phyloP scores from a whole-genome alignment of 2,888 invertebrate genomes.

The Andricus quercusramuli region DNA sequence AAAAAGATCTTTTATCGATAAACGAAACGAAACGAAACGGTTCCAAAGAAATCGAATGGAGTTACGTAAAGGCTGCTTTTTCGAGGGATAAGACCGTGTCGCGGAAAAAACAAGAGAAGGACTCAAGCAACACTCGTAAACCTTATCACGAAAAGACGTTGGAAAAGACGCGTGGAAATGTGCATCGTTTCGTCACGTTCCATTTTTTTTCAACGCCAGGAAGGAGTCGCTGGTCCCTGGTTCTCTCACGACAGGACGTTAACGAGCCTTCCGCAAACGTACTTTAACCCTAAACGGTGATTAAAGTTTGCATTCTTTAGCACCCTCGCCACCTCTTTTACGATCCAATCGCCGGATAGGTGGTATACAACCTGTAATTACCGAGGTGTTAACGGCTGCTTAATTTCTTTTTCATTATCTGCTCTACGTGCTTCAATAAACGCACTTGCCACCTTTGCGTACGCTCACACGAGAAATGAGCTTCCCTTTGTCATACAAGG shows the following conservation, averaged over 20 bases:
- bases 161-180: conserved; percentile 63
- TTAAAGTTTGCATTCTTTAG: conserved; percentile 40
- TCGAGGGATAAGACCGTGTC: conserved; percentile 56
- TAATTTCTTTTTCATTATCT: conserved; percentile 40
- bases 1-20: conserved; percentile 45
- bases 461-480: conserved; percentile 19
- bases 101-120: conserved; percentile 49
- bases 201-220: conserved; percentile 50
- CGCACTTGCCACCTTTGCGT: not conserved
- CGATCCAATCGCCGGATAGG: conserved; percentile 29
- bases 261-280: conserved; percentile 49
- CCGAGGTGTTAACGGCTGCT: conserved; percentile 34
- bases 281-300: conserved; percentile 30
- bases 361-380: conserved; percentile 32
- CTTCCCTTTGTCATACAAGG: conserved; percentile 2
- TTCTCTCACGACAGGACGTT: conserved; percentile 55
- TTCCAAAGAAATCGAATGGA: conserved; percentile 46
- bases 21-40: conserved; percentile 11
- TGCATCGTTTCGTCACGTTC: conserved; percentile 57
- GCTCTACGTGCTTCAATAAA: conserved; percentile 37
- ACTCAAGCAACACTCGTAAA: conserved; percentile 60
- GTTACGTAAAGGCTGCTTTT: conserved; percentile 54
- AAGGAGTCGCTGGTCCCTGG: conserved; percentile 51
- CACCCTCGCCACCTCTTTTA: conserved; percentile 19
- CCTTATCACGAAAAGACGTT: conserved; percentile 58